Conservation (phyloP, 1,140 invertebrate genomes). For the Caenorhabditis remanei region DNA sequence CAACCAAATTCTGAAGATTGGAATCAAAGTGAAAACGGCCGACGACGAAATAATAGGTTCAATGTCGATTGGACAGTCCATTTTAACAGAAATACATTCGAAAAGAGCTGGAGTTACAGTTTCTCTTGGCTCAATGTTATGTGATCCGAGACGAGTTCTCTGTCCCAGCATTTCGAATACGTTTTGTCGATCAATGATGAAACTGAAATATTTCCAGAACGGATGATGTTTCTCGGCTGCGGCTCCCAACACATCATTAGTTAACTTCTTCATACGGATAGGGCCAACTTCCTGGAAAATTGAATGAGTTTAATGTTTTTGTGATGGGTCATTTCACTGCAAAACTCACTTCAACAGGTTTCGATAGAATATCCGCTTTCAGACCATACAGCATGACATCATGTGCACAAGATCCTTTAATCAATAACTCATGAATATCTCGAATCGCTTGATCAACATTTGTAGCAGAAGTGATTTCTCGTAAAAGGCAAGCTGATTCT, state of each 20-base stretch:
- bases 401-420: slow-evolving; percentile 16
- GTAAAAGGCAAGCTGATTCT: slow-evolving; percentile 20
- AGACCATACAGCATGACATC: slow-evolving; percentile 7
- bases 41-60: slow-evolving; percentile 7
- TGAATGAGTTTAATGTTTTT: background rate
- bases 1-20: slow-evolving; percentile 28
- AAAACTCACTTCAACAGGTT: slow-evolving; percentile 11
- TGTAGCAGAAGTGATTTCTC: slow-evolving; percentile 26
- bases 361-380: slow-evolving; percentile 32
- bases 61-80: slow-evolving; percentile 37
- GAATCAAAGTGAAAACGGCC: slow-evolving; percentile 23
- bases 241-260: background rate
- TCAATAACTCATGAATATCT: slow-evolving; percentile 39
- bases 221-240: slow-evolving; percentile 40
- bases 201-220: slow-evolving; percentile 44
- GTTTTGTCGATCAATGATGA: slow-evolving; percentile 35
- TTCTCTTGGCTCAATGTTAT: background rate
- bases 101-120: slow-evolving; percentile 9
- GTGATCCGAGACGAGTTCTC: slow-evolving; percentile 8
- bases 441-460: slow-evolving; percentile 47
- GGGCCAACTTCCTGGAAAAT: slow-evolving; percentile 22
- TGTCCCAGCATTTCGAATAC: slow-evolving; percentile 40
- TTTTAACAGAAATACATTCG: slow-evolving; percentile 26
- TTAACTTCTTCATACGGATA: slow-evolving; percentile 11
- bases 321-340: too few relatives aligned